Percentiles rank a stretch among this genome's conserved stretches.
Evolutionary conservation across 2,797 vertebrate species (phyloP).

Genomic region (Micropoecilia bifurca): DNA sequence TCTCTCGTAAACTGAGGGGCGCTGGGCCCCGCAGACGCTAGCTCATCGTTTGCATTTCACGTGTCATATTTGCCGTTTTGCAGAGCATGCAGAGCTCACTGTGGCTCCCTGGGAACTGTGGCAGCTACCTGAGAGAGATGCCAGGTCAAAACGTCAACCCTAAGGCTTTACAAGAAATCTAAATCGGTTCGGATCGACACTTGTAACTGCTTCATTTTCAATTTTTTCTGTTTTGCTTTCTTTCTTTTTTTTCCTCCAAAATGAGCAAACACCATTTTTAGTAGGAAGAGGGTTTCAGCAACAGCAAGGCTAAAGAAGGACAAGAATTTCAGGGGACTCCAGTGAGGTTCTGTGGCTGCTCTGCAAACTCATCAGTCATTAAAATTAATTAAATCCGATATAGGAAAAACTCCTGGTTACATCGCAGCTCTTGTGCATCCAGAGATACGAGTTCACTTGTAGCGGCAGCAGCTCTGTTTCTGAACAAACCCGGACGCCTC

Average conservation of each 20-base stretch:
- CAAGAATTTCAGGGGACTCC: conserved; percentile 52
- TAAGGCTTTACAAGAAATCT: conserved; percentile 11
- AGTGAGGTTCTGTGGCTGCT: conserved; percentile 46
- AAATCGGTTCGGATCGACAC: not conserved
- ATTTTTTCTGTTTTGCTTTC: not conserved
- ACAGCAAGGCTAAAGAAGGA: conserved; percentile 35
- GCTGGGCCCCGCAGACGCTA: conserved; percentile 67
- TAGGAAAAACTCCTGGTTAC: conserved; percentile 34
- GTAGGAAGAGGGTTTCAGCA: conserved; percentile 34
- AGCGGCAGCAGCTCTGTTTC: conserved; percentile 52
- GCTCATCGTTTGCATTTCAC: conserved; percentile 64
- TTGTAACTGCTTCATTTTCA: conserved; percentile 2
- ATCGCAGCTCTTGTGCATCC: conserved; percentile 25
- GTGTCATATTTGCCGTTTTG: conserved; percentile 27
- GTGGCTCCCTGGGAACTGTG: conserved; percentile 51
- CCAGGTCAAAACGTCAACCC: conserved; percentile 35
- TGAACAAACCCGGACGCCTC: conserved; percentile 52
- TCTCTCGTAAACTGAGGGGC: conserved; percentile 80
- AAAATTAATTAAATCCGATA: conserved; percentile 33
- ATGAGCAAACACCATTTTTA: conserved; percentile 13
- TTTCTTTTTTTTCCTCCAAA: conserved; percentile 16
- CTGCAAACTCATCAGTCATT: conserved; percentile 44
- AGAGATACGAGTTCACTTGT: conserved; percentile 39
- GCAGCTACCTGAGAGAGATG: conserved; percentile 73
- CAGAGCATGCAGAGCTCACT: conserved; percentile 48